Evolutionary conservation across 2,113 vertebrate species (phyloP).

Genomic region (Willisornis vidua): DNA sequence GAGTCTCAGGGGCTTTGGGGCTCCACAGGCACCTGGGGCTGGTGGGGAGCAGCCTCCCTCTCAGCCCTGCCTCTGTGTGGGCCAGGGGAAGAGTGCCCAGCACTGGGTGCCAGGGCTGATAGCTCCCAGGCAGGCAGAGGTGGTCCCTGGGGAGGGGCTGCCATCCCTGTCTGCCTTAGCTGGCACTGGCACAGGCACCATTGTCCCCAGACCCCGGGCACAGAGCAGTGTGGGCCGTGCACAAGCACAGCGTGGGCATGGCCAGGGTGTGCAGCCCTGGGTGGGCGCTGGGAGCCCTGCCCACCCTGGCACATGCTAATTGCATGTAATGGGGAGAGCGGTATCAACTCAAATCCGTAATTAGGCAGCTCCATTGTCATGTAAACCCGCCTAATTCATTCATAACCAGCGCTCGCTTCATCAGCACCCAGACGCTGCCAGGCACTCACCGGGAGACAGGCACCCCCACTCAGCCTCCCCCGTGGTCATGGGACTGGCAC

Average conservation of each 20-base stretch:
- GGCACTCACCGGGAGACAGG: neutral
- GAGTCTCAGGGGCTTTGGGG: neutral
- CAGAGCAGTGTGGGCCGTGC: neutral
- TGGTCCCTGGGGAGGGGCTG: neutral
- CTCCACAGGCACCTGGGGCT: neutral
- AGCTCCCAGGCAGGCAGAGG: neutral
- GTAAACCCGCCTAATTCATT: constrained; percentile 61
- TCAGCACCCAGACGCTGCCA: constrained; percentile 62
- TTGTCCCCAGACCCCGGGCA: neutral
- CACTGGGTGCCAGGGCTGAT: neutral
- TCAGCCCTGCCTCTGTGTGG: neutral
- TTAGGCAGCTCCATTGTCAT: constrained; percentile 70
- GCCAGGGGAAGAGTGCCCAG: neutral
- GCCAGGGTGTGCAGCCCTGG: neutral
- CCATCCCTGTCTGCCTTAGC: neutral
- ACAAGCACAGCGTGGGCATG: neutral
- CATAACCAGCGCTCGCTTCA: constrained; percentile 42
- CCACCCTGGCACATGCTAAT: constrained; percentile 49
- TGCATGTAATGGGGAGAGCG: constrained; percentile 55
- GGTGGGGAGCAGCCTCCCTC: neutral
- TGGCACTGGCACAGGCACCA: accelerated
- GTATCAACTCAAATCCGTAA: constrained; percentile 69
- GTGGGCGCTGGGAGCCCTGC: neutral
- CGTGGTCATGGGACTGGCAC: neutral
- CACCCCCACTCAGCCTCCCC: neutral